A percentile compares a stretch with the other conserved stretches of the same genome.
Conservation (phyloP, 2,888 invertebrate genomes). For the Slavum lentiscoides region DNA sequence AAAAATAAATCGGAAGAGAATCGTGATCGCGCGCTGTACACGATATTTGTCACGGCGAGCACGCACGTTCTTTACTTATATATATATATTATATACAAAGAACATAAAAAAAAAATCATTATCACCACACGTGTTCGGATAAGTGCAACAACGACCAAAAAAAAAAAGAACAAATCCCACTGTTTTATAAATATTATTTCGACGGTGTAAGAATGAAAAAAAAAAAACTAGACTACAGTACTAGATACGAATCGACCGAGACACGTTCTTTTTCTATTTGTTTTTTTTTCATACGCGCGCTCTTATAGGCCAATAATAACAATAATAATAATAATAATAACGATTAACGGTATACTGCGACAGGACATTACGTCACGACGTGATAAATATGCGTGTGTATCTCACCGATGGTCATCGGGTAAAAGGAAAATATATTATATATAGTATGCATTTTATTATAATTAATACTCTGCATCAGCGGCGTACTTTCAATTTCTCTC, state of each 20-base stretch:
- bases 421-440: too few relatives aligned
- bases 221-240: neutral
- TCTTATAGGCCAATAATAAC: neutral
- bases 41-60: conserved; percentile 26
- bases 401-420: too few relatives aligned
- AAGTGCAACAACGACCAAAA: neutral
- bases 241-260: neutral
- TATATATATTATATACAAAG: too few relatives aligned
- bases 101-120: neutral
- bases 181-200: conserved; percentile 11
- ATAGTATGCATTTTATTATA: too few relatives aligned
- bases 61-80: neutral
- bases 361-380: too few relatives aligned
- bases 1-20: conserved; percentile 14
- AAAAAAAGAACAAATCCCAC: neutral
- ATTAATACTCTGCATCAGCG: too few relatives aligned
- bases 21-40: neutral
- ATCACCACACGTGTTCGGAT: conserved; percentile 17
- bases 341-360: too few relatives aligned
- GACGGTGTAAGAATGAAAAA: neutral
- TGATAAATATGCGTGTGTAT: too few relatives aligned
- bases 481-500: too few relatives aligned
- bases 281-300: neutral
- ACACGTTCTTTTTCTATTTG: neutral
- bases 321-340: too few relatives aligned